A percentile compares a stretch with the other conserved stretches of the same genome.
These are phyloP conservation scores for Pachypsylla venusta DNA, from an alignment of 1,140 invertebrate genomes.

Conservation along the genomic window DNA sequence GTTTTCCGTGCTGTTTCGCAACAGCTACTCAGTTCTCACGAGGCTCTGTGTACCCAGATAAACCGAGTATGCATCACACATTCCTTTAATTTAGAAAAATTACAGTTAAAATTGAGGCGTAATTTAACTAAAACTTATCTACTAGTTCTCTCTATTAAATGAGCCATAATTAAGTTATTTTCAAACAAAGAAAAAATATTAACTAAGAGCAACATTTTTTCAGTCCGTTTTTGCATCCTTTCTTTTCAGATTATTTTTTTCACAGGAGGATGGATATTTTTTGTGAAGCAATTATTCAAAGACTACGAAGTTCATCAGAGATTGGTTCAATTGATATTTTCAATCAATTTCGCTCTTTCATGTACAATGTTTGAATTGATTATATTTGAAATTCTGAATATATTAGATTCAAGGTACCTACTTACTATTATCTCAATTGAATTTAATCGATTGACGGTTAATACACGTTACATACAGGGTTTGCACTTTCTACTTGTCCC, in stretches of 20 bases:
- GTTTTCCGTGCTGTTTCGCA: too few relatives aligned
- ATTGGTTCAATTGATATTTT: constrained; percentile 91
- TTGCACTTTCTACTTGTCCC: too few relatives aligned
- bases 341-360: constrained; percentile 89
- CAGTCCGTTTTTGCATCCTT: constrained; percentile 18
- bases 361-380: constrained; percentile 99
- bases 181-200: not conserved
- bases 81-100: constrained; percentile 10
- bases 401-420: constrained; percentile 62
- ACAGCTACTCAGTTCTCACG: too few relatives aligned
- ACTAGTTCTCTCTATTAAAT: not conserved
- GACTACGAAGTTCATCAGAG: constrained; percentile 97
- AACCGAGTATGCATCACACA: constrained; percentile 8
- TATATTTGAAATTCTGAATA: constrained; percentile 97
- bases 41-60: too few relatives aligned
- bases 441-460: too few relatives aligned
- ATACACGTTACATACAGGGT: too few relatives aligned
- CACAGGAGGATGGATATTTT: constrained; percentile 94
- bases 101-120: constrained; percentile 16
- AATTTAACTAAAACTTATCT: constrained; percentile 18
- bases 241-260: constrained; percentile 80
- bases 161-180: not conserved
- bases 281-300: constrained; percentile 92
- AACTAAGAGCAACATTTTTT: not conserved
- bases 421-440: constrained; percentile 10